These are phyloP conservation scores for Eptesicus fuscus DNA, from an alignment of 2,113 vertebrate species.

Conservation along the genomic window DNA sequence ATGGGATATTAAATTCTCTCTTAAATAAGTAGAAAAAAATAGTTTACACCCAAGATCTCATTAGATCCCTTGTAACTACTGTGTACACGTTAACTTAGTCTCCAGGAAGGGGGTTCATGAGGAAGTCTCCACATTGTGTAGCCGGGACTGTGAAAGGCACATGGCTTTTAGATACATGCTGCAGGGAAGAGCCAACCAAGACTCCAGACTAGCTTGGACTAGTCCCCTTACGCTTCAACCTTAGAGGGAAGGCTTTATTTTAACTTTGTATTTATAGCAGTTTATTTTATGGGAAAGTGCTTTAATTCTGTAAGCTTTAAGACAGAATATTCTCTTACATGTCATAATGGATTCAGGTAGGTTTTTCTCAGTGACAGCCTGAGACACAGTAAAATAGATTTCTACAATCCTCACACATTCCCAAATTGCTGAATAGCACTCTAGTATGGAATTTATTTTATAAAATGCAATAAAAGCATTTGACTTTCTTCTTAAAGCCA, in stretches of 20 bases:
- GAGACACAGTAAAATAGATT: not conserved
- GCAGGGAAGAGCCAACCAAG: not conserved
- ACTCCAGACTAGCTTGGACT: not conserved
- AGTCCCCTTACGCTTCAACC: not conserved
- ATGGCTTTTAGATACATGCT: not conserved
- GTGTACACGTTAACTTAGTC: not conserved
- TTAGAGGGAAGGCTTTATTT: not conserved
- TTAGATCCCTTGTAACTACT: constrained; percentile 33
- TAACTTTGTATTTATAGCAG: not conserved
- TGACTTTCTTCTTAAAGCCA: not conserved
- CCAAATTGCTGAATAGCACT: not conserved
- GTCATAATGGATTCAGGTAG: not conserved
- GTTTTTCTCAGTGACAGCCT: not conserved
- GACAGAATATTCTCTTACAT: not conserved
- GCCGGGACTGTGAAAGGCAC: not conserved
- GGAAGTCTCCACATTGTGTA: not conserved
- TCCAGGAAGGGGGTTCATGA: not conserved
- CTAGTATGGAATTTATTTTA: not conserved
- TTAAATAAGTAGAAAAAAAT: constrained; percentile 31
- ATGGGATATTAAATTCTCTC: constrained; percentile 3
- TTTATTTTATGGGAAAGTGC: not conserved
- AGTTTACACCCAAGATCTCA: not conserved
- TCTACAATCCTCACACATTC: not conserved
- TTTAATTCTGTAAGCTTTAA: not conserved
- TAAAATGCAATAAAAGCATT: not conserved